Conservation (phyloP, 2,113 vertebrate genomes). For the Perognathus longimembris region DNA sequence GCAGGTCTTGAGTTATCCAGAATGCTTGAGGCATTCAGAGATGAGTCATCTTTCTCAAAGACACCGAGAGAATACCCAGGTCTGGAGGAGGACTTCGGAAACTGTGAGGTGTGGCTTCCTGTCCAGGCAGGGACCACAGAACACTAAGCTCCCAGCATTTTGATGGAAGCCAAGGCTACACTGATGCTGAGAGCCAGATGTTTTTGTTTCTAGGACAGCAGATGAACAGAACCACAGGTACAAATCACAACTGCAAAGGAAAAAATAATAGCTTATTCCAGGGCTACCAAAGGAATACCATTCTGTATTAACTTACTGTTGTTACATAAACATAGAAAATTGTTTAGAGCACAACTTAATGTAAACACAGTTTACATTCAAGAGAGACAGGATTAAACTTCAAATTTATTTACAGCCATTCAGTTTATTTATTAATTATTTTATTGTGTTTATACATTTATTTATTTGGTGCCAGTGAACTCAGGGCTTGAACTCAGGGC, state of each 20-base stretch:
- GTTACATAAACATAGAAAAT: background rate
- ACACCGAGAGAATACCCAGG: background rate
- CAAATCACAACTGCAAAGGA: background rate
- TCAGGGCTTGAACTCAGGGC: too few species aligned
- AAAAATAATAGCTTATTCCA: background rate
- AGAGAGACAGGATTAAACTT: background rate
- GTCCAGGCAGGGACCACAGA: background rate
- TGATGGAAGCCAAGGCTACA: background rate
- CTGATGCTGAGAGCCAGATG: background rate
- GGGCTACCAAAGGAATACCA: background rate
- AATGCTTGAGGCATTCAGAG: background rate
- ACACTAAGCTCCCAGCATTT: background rate
- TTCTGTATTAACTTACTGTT: background rate
- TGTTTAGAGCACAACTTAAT: background rate
- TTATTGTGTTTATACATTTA: too few species aligned
- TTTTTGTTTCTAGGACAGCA: background rate
- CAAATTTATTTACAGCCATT: background rate
- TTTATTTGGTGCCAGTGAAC: too few species aligned
- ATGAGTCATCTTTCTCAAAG: background rate
- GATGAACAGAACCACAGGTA: background rate
- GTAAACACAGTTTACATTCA: background rate
- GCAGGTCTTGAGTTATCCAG: background rate
- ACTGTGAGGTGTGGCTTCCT: too few species aligned
- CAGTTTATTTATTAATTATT: too few species aligned
- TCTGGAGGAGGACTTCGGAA: background rate